A percentile compares a stretch with the other conserved stretches of the same genome.
phyloP scores from a whole-genome alignment of 2,888 invertebrate genomes.

The Lampropteryx suffumata region DNA sequence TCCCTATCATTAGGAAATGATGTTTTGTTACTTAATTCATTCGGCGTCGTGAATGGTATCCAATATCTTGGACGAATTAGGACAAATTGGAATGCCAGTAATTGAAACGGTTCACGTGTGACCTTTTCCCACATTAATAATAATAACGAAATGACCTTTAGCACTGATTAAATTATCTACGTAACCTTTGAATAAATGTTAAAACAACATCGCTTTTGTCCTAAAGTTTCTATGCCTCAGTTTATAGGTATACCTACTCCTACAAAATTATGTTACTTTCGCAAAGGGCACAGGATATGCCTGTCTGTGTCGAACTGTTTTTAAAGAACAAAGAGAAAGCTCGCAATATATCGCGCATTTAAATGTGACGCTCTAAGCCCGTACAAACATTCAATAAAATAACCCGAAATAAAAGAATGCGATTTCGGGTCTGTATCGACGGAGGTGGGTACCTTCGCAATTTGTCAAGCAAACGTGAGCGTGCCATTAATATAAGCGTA shows the following conservation, averaged over 20 bases:
- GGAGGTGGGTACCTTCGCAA: slow-evolving; percentile 47
- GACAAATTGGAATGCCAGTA: slow-evolving; percentile 18
- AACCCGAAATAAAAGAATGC: slow-evolving; percentile 37
- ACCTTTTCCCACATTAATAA: slow-evolving; percentile 31
- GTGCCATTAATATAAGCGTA: slow-evolving; percentile 75
- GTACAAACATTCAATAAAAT: slow-evolving; percentile 35
- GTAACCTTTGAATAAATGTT: slow-evolving; percentile 5
- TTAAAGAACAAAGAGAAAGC: slow-evolving; percentile 11
- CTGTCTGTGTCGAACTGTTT: too few species aligned
- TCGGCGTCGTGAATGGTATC: slow-evolving; percentile 20
- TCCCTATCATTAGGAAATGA: slow-evolving; percentile 29
- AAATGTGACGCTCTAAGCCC: slow-evolving; percentile 33
- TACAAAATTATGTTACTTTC: neutral
- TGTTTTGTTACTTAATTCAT: slow-evolving; percentile 30
- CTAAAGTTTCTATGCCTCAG: slow-evolving; percentile 2
- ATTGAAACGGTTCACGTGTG: slow-evolving; percentile 30
- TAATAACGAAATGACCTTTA: slow-evolving; percentile 13
- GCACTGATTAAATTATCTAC: slow-evolving; percentile 8
- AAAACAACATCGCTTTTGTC: neutral
- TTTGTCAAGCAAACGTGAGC: slow-evolving; percentile 73
- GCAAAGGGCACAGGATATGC: neutral
- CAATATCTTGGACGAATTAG: slow-evolving; percentile 23
- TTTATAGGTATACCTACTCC: neutral
- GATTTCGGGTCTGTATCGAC: slow-evolving; percentile 34
- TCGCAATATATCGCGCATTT: slow-evolving; percentile 26